These are phyloP conservation scores for Ploceus nigricollis DNA, from an alignment of 2,113 vertebrate species.

Conservation along the genomic window DNA sequence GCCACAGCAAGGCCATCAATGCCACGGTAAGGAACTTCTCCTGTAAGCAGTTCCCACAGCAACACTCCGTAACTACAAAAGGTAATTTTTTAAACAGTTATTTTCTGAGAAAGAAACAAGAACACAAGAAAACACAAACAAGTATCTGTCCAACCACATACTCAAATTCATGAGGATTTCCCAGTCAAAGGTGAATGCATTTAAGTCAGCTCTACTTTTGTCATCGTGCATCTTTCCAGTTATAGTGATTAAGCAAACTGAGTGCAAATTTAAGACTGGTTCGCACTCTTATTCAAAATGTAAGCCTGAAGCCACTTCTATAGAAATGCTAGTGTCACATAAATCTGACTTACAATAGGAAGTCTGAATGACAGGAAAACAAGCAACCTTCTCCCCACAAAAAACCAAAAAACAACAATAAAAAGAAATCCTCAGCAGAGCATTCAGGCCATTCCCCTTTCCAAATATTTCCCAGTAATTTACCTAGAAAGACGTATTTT, in stretches of 20 bases:
- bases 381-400: not conserved
- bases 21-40: slow-evolving; percentile 93
- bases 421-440: not conserved
- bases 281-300: not conserved
- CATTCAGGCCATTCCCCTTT: not conserved
- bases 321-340: not conserved
- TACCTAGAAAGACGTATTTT: not conserved
- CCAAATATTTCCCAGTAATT: not conserved
- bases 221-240: not conserved
- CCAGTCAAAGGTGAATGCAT: not conserved
- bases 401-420: not conserved
- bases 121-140: not conserved
- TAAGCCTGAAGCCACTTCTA: not conserved
- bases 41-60: slow-evolving; percentile 95
- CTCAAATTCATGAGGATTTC: not conserved
- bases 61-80: slow-evolving; percentile 89
- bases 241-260: not conserved
- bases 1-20: slow-evolving; percentile 95
- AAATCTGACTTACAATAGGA: not conserved
- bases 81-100: slow-evolving; percentile 9
- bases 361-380: not conserved
- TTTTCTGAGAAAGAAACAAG: not conserved
- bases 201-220: not conserved
- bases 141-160: not conserved
- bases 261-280: not conserved